Evolutionary conservation across 2,888 invertebrate genomes (phyloP).

Genomic region (Ganaspis brasiliensis): DNA sequence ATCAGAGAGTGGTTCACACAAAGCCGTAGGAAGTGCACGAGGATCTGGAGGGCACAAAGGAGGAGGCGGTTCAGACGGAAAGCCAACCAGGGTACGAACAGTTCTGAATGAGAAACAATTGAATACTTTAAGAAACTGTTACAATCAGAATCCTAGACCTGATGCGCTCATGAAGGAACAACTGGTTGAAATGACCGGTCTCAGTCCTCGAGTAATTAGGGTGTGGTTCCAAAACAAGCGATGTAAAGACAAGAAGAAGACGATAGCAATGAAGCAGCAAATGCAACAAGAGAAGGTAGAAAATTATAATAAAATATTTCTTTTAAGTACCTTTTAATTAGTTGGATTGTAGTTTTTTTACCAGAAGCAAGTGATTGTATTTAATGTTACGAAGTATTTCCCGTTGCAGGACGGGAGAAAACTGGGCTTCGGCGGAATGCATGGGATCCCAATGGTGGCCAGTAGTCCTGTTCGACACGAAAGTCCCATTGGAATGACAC

Average conservation of each 20-base stretch:
- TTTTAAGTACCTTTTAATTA: slow-evolving; percentile 2
- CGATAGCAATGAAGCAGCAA: slow-evolving; percentile 97
- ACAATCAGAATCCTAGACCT: slow-evolving; percentile 98
- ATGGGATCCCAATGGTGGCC: slow-evolving; percentile 98
- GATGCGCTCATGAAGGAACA: slow-evolving; percentile 99
- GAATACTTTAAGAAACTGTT: slow-evolving; percentile 98
- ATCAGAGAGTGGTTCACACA: slow-evolving; percentile 94
- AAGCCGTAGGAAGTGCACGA: slow-evolving; percentile 85
- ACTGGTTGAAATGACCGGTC: slow-evolving; percentile 98
- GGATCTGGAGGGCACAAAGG: slow-evolving; percentile 82
- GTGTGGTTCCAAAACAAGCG: slow-evolving; percentile 99
- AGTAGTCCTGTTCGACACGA: slow-evolving; percentile 96
- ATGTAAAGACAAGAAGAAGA: slow-evolving; percentile 98
- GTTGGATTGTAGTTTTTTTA: slow-evolving; percentile 32
- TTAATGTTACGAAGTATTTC: slow-evolving; percentile 82
- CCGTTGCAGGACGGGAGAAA: slow-evolving; percentile 94
- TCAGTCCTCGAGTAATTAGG: slow-evolving; percentile 98
- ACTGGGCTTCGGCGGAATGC: slow-evolving; percentile 96
- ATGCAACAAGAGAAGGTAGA: slow-evolving; percentile 98
- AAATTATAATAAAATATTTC: slow-evolving; percentile 14
- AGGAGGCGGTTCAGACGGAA: slow-evolving; percentile 89
- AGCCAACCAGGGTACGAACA: slow-evolving; percentile 98
- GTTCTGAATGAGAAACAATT: slow-evolving; percentile 99
- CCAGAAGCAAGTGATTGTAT: slow-evolving; percentile 51
- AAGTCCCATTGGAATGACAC: slow-evolving; percentile 92